These are phyloP conservation scores for Syngnathus rostellatus DNA, from an alignment of 2,797 vertebrate species.

Conservation along the genomic window DNA sequence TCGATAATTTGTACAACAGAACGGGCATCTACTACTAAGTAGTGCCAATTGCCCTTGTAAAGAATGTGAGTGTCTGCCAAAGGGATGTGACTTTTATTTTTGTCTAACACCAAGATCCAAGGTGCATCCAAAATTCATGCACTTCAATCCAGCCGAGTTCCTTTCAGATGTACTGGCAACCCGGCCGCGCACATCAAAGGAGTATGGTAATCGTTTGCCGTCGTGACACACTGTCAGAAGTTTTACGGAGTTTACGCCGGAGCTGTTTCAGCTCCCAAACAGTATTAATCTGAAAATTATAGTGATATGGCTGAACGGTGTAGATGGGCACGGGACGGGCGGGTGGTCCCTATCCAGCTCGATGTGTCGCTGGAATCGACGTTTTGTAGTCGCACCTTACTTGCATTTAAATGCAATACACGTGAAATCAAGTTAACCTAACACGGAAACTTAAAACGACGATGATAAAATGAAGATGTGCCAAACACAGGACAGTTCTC, in stretches of 20 bases:
- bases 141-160: neutral
- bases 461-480: slow-evolving; percentile 17
- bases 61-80: neutral
- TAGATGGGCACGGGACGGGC: neutral
- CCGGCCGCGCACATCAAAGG: neutral
- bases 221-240: neutral
- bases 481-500: slow-evolving; percentile 15
- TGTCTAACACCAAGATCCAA: neutral
- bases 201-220: neutral
- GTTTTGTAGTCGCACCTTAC: slow-evolving; percentile 33
- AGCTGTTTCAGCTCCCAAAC: neutral
- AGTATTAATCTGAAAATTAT: neutral
- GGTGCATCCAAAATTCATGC: neutral
- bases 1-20: neutral
- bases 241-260: neutral
- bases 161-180: neutral
- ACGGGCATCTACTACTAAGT: neutral
- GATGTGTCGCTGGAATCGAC: slow-evolving; percentile 6
- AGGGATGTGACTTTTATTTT: neutral
- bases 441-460: neutral
- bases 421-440: slow-evolving; percentile 12
- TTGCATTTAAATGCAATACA: slow-evolving; percentile 12
- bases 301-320: slow-evolving; percentile 3
- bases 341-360: slow-evolving; percentile 6
- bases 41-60: neutral